Evolutionary conservation across 1,140 invertebrate species (phyloP), one percentile per base, ranked within the genome.

Genomic region (Euschistus heros): DNA sequence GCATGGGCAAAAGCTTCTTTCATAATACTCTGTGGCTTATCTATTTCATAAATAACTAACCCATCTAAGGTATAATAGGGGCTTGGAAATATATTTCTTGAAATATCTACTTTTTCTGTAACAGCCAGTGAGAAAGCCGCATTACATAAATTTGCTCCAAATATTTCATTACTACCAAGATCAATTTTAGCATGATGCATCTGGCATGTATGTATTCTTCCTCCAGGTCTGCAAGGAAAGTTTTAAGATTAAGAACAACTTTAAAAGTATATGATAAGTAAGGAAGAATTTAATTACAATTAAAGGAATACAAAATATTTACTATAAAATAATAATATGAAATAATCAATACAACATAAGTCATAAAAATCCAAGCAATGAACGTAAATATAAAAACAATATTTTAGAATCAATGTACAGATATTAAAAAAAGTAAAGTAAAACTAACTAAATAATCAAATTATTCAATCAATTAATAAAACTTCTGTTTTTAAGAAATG

Each of bases 201-300:
- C 79, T 83, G 84, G 69, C 84, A 85, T 0, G 86, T 87, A 73
- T 86, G 84, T 18, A 89, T 85, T 69, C 87, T 77, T 61, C 87
- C 87, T 47, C 87, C 87, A 44, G 81, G 80, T 69, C 81, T 83
- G 64, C 50, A 74, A 71, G 37, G 8, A 37, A 37, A 13, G 10
- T 2, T 37, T 37, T n/a, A 62, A 27, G 17, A 59, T 52, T 20
- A n/a, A n/a, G n/a, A 13, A 10, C 10, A n/a, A n/a, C 44, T 46
- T 10, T 13, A 13, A 13, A 46, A 10, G 10, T 10, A 13, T 13
- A 10, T n/a, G 44, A 46, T n/a, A 10, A n/a, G 44, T 46, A n/a
- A n/a, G n/a, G n/a, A n/a, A n/a, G n/a, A n/a, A n/a, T n/a, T n/a
- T n/a, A n/a, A n/a, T n/a, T n/a, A n/a, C n/a, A n/a, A n/a, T n/a